phyloP scores from a whole-genome alignment of 1,140 invertebrate genomes.

The Drosophila funebris region DNA sequence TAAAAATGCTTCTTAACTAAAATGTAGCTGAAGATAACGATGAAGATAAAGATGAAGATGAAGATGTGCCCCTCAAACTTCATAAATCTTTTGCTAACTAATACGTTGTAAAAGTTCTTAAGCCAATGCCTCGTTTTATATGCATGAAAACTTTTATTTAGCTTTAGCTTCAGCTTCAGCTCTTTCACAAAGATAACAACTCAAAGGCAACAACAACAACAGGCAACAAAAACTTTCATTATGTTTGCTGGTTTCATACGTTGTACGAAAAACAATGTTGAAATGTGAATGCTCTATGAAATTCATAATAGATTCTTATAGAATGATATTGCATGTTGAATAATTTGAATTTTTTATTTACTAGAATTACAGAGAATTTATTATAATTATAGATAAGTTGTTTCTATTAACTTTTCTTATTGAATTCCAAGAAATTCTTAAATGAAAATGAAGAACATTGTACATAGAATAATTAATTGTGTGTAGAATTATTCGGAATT shows the following conservation, averaged over 20 bases:
- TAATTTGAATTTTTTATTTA: too few species aligned
- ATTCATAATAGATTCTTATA: not conserved
- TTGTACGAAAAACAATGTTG: not conserved
- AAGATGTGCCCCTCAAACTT: conserved; percentile 61
- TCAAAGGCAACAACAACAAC: conserved; percentile 33
- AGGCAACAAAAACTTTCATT: conserved; percentile 4
- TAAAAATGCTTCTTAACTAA: conserved; percentile 50
- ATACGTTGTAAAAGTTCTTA: conserved; percentile 62
- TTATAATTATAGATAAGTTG: too few species aligned
- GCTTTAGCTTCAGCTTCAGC: conserved; percentile 22
- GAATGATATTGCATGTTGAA: too few species aligned
- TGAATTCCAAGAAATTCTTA: too few species aligned
- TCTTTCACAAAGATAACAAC: conserved; percentile 60
- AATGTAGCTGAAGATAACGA: conserved; percentile 49
- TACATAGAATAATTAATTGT: too few species aligned
- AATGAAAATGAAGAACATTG: too few species aligned
- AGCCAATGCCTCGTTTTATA: conserved; percentile 69
- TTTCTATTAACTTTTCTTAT: too few species aligned
- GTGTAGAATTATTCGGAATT: too few species aligned
- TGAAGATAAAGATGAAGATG: conserved; percentile 34
- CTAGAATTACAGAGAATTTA: too few species aligned
- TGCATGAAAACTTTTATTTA: conserved; percentile 71
- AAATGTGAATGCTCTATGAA: conserved; percentile 2
- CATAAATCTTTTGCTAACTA: conserved; percentile 76
- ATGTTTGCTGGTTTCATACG: conserved; percentile 4